These are phyloP conservation scores for Flexamia atlantica DNA, from an alignment of 2,888 invertebrate genomes.

Conservation along the genomic window DNA sequence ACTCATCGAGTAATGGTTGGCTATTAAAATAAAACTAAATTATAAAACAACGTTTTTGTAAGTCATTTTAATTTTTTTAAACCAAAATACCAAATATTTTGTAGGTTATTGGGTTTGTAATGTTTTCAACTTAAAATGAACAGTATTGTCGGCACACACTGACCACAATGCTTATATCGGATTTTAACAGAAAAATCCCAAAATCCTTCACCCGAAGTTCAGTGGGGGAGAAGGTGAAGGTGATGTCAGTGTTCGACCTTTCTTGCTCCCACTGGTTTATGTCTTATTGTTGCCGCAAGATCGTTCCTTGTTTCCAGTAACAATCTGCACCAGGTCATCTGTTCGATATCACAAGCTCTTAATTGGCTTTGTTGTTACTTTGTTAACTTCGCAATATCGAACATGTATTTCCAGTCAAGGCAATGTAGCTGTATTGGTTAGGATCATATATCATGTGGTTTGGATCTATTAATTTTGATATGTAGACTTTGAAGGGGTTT, in stretches of 20 bases:
- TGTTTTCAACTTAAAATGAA: too few species aligned
- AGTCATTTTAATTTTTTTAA: too few species aligned
- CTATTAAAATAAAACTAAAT: too few species aligned
- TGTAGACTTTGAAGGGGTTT: too few species aligned
- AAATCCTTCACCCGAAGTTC: too few species aligned
- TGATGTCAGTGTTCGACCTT: neutral
- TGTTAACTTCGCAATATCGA: neutral
- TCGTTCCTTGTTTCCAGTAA: slow-evolving; percentile 1
- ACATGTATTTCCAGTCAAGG: neutral
- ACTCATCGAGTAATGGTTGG: too few species aligned
- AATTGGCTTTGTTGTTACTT: slow-evolving; percentile 18
- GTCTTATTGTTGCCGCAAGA: slow-evolving; percentile 14
- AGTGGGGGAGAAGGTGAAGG: neutral
- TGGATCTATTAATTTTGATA: slow-evolving; percentile 2
- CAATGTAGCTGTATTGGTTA: neutral
- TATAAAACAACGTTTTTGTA: too few species aligned
- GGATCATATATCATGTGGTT: neutral
- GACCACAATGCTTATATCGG: too few species aligned
- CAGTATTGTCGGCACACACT: too few species aligned
- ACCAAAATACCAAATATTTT: too few species aligned
- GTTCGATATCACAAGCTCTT: neutral
- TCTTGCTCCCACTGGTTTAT: neutral
- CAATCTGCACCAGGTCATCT: slow-evolving; percentile 8
- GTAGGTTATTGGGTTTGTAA: too few species aligned
- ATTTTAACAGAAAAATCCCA: too few species aligned